A percentile compares a stretch with the other conserved stretches of the same genome.
These are phyloP conservation scores for Sceloporus undulatus DNA, from an alignment of 2,113 vertebrate genomes.

Conservation along the genomic window DNA sequence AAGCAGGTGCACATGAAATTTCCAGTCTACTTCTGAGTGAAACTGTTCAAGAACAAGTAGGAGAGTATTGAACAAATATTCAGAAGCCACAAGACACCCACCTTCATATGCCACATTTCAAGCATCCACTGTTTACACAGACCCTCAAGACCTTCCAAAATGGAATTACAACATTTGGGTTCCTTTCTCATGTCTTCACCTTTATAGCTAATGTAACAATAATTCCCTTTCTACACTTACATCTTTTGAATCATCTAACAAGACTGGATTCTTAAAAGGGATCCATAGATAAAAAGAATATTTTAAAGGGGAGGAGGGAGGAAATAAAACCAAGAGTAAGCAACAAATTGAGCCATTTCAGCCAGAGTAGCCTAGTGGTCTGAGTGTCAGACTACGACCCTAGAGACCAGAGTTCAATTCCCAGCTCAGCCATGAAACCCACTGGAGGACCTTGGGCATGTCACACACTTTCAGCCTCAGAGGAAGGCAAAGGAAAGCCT, in stretches of 20 bases:
- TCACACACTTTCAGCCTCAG: too few relatives aligned
- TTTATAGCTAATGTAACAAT: background rate
- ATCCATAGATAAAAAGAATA: background rate
- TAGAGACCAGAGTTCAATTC: too few relatives aligned
- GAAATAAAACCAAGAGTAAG: too few relatives aligned
- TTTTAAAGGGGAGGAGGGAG: too few relatives aligned
- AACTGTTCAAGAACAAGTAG: background rate
- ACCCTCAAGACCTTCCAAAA: background rate
- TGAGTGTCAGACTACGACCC: too few relatives aligned
- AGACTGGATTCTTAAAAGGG: background rate
- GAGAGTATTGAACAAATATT: background rate
- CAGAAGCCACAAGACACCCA: background rate
- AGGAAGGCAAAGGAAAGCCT: too few relatives aligned
- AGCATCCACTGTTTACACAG: background rate
- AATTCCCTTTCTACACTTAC: background rate
- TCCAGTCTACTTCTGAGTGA: background rate
- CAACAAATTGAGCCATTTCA: too few relatives aligned
- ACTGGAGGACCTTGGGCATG: too few relatives aligned
- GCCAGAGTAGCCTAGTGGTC: too few relatives aligned
- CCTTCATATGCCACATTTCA: background rate
- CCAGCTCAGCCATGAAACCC: too few relatives aligned
- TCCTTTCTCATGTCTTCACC: background rate
- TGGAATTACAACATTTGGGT: background rate
- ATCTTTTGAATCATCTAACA: background rate
- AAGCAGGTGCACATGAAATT: background rate